phyloP scores from a whole-genome alignment of 2,113 vertebrate genomes.

The Anas platyrhynchos region DNA sequence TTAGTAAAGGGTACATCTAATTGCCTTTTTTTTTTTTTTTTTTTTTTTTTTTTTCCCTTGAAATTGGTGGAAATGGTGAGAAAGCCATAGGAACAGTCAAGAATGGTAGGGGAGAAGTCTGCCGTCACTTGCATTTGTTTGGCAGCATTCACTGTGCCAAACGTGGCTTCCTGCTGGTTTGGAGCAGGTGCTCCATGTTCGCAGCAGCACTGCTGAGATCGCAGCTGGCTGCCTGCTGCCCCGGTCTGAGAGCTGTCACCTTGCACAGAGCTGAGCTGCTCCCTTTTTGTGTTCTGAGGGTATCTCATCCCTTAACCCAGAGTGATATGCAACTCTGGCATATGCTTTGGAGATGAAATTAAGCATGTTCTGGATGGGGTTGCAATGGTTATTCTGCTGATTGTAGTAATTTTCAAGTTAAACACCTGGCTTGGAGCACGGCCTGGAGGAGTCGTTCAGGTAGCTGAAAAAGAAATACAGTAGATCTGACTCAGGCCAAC shows the following conservation, averaged over 20 bases:
- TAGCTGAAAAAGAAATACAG: not conserved
- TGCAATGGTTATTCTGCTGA: not conserved
- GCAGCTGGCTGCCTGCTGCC: too few species aligned
- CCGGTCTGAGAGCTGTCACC: not conserved
- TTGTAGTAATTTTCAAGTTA: not conserved
- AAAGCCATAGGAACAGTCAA: not conserved
- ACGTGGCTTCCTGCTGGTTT: not conserved
- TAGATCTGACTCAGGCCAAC: not conserved
- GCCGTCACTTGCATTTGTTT: not conserved
- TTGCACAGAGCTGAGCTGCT: not conserved
- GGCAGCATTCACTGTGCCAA: not conserved
- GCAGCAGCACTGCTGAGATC: not conserved
- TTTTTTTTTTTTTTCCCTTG: not conserved
- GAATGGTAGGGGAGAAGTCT: not conserved
- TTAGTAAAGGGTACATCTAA: not conserved
- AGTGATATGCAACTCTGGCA: not conserved
- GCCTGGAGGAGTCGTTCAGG: not conserved
- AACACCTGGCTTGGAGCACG: not conserved
- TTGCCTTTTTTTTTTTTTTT: not conserved
- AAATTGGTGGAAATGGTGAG: not conserved
- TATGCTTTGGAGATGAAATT: not conserved
- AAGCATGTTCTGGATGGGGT: not conserved
- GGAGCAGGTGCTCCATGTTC: not conserved
- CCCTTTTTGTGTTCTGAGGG: not conserved
- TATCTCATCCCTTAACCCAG: not conserved